These are phyloP conservation scores for Lophius americanus DNA, from an alignment of 2,797 vertebrate species.

Conservation along the genomic window DNA sequence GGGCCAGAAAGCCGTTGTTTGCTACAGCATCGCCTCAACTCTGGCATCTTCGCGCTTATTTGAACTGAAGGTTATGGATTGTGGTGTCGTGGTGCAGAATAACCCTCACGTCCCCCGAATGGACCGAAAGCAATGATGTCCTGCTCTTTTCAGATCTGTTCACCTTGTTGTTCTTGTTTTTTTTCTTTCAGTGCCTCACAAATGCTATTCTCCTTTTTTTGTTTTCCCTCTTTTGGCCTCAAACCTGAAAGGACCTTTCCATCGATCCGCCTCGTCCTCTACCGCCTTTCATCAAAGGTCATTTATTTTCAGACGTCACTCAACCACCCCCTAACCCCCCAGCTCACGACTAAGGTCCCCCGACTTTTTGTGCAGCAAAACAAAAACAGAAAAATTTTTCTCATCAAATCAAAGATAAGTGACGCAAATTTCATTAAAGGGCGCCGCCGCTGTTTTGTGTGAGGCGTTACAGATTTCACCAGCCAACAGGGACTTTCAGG, in stretches of 20 bases:
- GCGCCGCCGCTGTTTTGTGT: constrained; percentile 51
- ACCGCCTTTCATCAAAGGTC: constrained; percentile 23
- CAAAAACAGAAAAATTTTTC: constrained; percentile 33
- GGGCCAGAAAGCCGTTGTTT: constrained; percentile 26
- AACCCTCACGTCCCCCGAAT: too few species aligned
- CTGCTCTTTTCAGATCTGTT: constrained; percentile 2
- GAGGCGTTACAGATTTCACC: constrained; percentile 56
- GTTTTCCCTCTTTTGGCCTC: neutral
- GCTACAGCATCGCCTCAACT: neutral
- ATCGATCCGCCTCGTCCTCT: constrained; percentile 14
- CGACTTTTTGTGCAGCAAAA: constrained; percentile 52
- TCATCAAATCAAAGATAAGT: constrained; percentile 44
- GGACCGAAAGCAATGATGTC: neutral
- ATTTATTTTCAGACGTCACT: constrained; percentile 45
- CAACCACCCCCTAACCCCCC: constrained; percentile 12
- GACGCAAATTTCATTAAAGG: constrained; percentile 57
- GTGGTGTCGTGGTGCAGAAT: neutral
- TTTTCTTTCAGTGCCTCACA: neutral
- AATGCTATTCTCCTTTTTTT: too few species aligned
- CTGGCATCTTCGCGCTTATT: constrained; percentile 7
- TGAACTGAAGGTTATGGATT: constrained; percentile 2
- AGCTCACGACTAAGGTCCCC: constrained; percentile 36
- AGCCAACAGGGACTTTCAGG: constrained; percentile 49
- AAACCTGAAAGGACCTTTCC: constrained; percentile 8
- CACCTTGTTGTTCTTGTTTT: neutral